Evolutionary conservation across 2,113 vertebrate genomes (phyloP), one percentile per base, ranked within the genome.

Genomic region (Cisticola juncidis): DNA sequence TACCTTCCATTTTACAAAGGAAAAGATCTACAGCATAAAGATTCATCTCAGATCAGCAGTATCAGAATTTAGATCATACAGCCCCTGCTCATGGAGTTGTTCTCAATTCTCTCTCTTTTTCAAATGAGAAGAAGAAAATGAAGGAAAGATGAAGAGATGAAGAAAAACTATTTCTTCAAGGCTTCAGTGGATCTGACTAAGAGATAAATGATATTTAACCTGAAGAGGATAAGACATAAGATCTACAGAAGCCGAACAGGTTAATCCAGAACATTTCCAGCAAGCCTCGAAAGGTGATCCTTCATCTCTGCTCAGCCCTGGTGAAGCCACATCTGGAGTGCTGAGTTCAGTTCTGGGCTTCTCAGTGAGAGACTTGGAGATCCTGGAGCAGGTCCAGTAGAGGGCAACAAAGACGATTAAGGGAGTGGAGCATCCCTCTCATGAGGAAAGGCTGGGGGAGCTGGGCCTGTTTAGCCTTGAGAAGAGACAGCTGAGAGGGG

Each of bases 381-480:
- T 31, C 18, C 31, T 51, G 36, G 4, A 29, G 4, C 0, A 1
- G 38, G 26, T 57, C 6, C 26, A 44, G 44, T 5, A 12, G 36
- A 51, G 28, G 14, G 33, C 17, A 28, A 33, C 19, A 66, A 33
- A 65, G 13, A 44, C 21, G 6, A 26, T 28, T 1, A 16, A 36
- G 18, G 26, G 36, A 11, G 3, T 44, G 44, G 12, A 73, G 6
- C 26, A 81, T 44, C 51, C 44, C 29, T 79, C 33, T 51, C 11
- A 23, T 1, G 1, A 44, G 58, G 10, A 58, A 36, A 58, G 19
- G 10, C 44, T 51, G 18, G 5, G 18, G 50, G 14, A 77, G 9
- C 5, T 23, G 38, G 12, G 9, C 10, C 15, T 20, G 4, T 28
- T 20, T 5, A 4, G 33, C 44, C 28, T 45, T 0, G 0, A 73